Evolutionary conservation across 2,113 vertebrate genomes (phyloP).

Genomic region (Serinus canaria): DNA sequence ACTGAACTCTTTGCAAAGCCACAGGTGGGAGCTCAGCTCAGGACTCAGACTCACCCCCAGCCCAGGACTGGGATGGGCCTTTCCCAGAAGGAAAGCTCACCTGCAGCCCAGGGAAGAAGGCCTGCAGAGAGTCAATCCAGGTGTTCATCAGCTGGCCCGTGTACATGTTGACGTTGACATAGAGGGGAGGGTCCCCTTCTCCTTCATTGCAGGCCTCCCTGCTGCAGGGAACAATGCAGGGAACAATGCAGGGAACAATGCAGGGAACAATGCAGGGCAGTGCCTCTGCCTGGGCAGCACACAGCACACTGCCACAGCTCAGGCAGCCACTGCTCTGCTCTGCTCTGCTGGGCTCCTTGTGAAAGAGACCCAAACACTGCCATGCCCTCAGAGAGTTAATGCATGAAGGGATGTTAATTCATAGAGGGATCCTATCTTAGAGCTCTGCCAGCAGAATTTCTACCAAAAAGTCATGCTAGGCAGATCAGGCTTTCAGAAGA

Average conservation of each 20-base stretch:
- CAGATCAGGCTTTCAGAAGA: neutral
- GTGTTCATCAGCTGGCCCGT: slow-evolving; percentile 98
- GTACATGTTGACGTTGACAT: slow-evolving; percentile 98
- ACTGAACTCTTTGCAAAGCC: neutral
- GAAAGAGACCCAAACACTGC: neutral
- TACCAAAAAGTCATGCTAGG: neutral
- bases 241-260: neutral
- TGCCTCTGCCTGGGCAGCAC: neutral
- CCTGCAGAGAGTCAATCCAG: slow-evolving; percentile 98
- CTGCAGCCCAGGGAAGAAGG: slow-evolving; percentile 98
- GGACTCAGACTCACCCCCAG: neutral
- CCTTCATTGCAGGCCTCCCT: slow-evolving; percentile 95
- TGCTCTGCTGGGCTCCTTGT: neutral
- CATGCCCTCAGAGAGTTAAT: neutral
- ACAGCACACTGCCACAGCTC: neutral
- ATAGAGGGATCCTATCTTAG: too few relatives aligned
- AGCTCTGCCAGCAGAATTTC: neutral
- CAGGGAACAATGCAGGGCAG: neutral
- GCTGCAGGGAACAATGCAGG: slow-evolving; percentile 58
- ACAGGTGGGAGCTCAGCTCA: neutral
- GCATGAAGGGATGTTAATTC: neutral
- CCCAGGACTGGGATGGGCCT: neutral
- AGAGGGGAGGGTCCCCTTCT: slow-evolving; percentile 94
- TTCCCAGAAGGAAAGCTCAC: slow-evolving; percentile 31
- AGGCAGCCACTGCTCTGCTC: accelerated